Evolutionary conservation across 2,888 invertebrate species (phyloP), one percentile per base, ranked within the genome.

Genomic region (Halictus ligatus): DNA sequence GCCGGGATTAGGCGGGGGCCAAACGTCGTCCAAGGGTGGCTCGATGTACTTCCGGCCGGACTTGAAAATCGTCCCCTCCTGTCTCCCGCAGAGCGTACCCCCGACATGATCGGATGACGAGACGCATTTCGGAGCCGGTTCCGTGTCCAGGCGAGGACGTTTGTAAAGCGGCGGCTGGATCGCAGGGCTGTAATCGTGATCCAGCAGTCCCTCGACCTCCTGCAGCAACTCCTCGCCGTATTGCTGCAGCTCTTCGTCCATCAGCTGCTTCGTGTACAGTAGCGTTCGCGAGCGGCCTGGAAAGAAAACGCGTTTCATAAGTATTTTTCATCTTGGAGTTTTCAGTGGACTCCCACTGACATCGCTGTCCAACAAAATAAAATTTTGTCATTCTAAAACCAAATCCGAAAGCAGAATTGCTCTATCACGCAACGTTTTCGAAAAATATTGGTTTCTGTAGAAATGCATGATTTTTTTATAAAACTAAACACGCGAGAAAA

Each of bases 1-100:
- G 15, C 89, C 93, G 1, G 94, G 94, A 85, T 94, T 94, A 76
- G 96, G 96, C 0, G 96, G 96, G 0, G 96, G 96, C 96, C 96
- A 96, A 91, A 96, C 96, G 88, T 96, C 96, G 89, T 96, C 96
- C 79, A 96, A 95, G 6, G 96, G 96, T 7, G 96, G 95, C 92
- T 96, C 96, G 69, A 96, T 95, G 94, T 96, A 96, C 0, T 96
- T 92, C 76, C 90, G 85, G n/a, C 76, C 83, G 29, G 89, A 40
- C 18, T 90, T 92, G 18, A 83, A 79, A 5, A 88, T 88, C 2
- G 80, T 43, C 1, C 67, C 35, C 8, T 92, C 91, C 18, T 88
- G 80, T 43, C 88, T 89, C 48, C 81, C 76, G 8, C 84, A 84
- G 48, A 93, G 90, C 88, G 91, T 92, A 10, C 93, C 93, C 12